Evolutionary conservation across 2,797 vertebrate genomes (phyloP), one percentile per base, ranked within the genome.

Genomic region (Macrochelys suwanniensis): DNA sequence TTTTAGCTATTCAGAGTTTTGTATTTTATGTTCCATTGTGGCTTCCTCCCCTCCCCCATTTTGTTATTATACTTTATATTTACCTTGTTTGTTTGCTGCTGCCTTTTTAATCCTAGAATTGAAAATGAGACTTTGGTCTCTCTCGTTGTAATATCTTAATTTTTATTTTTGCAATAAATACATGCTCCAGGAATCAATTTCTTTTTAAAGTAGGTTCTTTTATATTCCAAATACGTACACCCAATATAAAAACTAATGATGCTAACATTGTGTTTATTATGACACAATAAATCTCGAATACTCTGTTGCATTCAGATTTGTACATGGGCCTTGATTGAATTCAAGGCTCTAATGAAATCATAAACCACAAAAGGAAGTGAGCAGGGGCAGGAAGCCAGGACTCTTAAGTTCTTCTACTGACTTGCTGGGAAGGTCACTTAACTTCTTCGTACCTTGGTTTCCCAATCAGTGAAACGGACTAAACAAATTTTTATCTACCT

Each of bases 211-310:
- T 17, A 83, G 19, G 12, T 81, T 71, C 21, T 71, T 91, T 92
- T 89, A 50, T 77, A 92, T 92, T 93, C 87, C n/a, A 78, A 11
- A 7, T 91, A 68, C 0, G 0, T 85, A 45, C n/a, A 82, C n/a
- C 77, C 68, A 56, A 57, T 74, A 47, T 92, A 85, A 95, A 94
- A 94, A 87, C 76, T 87, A 92, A 85, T 85, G 81, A 87, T 92
- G 82, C 57, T 83, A 89, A 85, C 81, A 8, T 28, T 56, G 87
- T 53, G 49, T 42, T 42, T 92, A 25, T 84, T 89, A 80, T n/a
- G 80, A 61, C 59, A 85, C 82, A 82, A 45, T 89, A 94, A 95
- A 95, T 87, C 89, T 90, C 37, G 53, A 80, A 50, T 49, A 37
- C 31, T 74, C 3, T 28, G 19, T 79, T 84, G 45, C 74, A 82